Evolutionary conservation across 1,140 invertebrate genomes (phyloP).

Genomic region (Chironomus striatipennis): DNA sequence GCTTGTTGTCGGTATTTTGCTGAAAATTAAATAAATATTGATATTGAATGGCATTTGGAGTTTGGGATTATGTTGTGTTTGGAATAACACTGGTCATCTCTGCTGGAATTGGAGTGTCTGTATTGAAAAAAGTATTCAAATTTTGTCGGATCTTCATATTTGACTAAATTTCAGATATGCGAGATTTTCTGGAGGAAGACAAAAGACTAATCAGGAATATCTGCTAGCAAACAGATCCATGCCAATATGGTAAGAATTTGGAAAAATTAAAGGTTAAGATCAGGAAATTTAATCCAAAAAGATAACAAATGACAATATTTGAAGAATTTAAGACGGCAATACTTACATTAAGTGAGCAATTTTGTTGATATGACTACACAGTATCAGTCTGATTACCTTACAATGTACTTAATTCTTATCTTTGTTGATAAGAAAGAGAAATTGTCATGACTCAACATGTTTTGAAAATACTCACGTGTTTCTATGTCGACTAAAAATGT

Average conservation of each 20-base stretch:
- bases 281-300: no score
- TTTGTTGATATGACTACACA: no score
- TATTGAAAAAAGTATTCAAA: background rate
- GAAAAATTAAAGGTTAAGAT: no score
- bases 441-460: no score
- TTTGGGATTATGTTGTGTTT: constrained; percentile 59
- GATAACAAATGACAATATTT: background rate
- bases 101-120: constrained; percentile 60
- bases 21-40: background rate
- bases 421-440: no score
- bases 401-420: no score
- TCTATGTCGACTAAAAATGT: no score
- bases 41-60: background rate
- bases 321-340: background rate
- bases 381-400: no score
- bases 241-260: constrained; percentile 40
- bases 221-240: constrained; percentile 35
- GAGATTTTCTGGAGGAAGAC: constrained; percentile 74
- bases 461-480: no score
- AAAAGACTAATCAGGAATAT: constrained; percentile 59
- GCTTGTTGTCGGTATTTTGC: no score
- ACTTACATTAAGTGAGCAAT: no score
- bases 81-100: constrained; percentile 52
- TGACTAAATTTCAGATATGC: background rate
- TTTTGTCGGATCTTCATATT: background rate